A percentile compares a stretch with the other conserved stretches of the same genome.
Conservation (phyloP, 2,888 invertebrate genomes). For the Erebia aethiops region DNA sequence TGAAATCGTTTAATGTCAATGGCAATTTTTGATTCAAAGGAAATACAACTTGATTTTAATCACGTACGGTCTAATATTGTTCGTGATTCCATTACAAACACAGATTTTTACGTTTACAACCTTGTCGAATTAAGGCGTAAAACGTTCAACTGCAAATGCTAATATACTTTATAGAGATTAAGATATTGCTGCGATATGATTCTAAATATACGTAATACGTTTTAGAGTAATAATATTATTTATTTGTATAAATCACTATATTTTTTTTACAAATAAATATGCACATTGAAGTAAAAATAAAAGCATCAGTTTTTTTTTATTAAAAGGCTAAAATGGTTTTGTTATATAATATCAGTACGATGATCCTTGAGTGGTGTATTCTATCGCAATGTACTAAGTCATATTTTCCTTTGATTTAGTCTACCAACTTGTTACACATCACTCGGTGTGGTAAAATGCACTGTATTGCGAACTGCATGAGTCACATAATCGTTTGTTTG, state of each 20-base stretch:
- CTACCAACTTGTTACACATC: not conserved
- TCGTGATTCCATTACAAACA: not conserved
- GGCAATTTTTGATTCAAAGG: not conserved
- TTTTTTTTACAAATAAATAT: not conserved
- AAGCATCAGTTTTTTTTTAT: no score
- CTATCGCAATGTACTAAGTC: not conserved
- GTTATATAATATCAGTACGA: no score
- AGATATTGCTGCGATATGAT: not conserved
- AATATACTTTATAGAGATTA: not conserved
- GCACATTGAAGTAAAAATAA: no score
- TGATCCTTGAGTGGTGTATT: not conserved
- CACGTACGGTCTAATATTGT: not conserved
- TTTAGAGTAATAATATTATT: not conserved
- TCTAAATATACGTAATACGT: not conserved
- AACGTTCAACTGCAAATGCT: not conserved
- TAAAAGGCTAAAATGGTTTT: no score
- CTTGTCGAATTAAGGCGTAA: not conserved
- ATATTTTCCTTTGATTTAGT: not conserved
- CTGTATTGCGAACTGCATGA: not conserved
- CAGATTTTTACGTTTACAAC: not conserved
- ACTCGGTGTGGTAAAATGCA: not conserved
- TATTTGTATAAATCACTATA: not conserved
- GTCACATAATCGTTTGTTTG: not conserved
- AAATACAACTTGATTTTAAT: constrained; percentile 6
- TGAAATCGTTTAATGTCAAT: not conserved